Conservation (phyloP, 2,888 invertebrate genomes). For the Ernsta delagoae region DNA sequence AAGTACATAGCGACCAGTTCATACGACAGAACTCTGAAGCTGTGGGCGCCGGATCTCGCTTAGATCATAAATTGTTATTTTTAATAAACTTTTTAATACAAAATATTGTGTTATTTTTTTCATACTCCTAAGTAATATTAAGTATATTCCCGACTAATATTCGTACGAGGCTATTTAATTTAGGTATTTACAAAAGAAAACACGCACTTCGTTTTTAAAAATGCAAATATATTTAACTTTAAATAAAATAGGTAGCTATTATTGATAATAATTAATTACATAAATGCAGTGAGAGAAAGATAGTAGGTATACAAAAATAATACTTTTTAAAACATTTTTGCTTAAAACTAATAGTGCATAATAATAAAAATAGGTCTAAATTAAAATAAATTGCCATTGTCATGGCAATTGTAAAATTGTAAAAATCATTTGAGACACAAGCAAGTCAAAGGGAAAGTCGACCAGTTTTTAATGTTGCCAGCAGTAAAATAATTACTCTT, state of each 20-base stretch:
- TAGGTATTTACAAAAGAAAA: too few species aligned
- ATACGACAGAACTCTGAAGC: conserved; percentile 98
- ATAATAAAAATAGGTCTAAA: background rate
- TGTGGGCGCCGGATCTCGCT: conserved; percentile 93
- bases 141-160: too few species aligned
- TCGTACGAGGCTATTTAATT: too few species aligned
- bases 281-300: conserved; percentile 22
- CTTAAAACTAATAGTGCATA: conserved; percentile 12
- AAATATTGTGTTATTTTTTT: too few species aligned
- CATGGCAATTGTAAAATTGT: background rate
- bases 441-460: conserved; percentile 22
- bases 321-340: conserved; percentile 17
- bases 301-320: conserved; percentile 24
- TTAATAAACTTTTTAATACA: too few species aligned
- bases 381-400: background rate
- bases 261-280: conserved; percentile 10
- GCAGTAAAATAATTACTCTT: background rate
- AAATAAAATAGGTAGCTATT: background rate
- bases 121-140: too few species aligned
- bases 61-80: conserved; percentile 38
- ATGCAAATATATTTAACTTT: background rate
- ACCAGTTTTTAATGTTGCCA: conserved; percentile 23
- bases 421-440: conserved; percentile 21
- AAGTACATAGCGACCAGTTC: conserved; percentile 97
- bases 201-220: background rate